Evolutionary conservation across 2,797 vertebrate genomes (phyloP).

Genomic region (Sternotherus odoratus): DNA sequence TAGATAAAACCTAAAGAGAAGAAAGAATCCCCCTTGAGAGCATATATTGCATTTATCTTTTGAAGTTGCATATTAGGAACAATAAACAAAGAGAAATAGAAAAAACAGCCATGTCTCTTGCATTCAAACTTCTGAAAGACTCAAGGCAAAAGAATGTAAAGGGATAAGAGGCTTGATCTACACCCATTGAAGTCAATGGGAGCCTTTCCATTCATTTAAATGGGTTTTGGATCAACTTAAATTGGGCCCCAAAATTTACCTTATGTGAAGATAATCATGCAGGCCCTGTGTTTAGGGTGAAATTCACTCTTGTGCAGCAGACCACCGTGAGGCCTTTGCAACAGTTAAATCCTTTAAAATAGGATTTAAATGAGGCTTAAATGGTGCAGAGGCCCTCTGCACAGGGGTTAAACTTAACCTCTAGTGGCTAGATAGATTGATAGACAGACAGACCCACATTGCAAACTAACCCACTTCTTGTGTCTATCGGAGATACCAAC

Average conservation of each 20-base stretch:
- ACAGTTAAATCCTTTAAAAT: accelerated
- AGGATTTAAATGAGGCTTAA: background rate
- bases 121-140: background rate
- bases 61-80: slow-evolving; percentile 13
- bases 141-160: background rate
- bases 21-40: slow-evolving; percentile 23
- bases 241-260: background rate
- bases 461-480: background rate
- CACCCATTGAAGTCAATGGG: accelerated
- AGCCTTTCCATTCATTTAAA: background rate
- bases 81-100: slow-evolving; percentile 11
- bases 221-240: background rate
- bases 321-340: background rate
- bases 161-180: background rate
- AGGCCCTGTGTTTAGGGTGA: background rate
- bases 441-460: background rate
- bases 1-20: slow-evolving; percentile 4
- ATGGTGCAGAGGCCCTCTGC: background rate
- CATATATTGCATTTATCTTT: slow-evolving; percentile 36
- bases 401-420: background rate
- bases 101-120: background rate
- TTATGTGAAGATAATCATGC: background rate
- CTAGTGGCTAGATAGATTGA: background rate
- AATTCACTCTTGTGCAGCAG: background rate
- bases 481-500: background rate